phyloP scores from a whole-genome alignment of 2,113 vertebrate species.

The Apus apus region DNA sequence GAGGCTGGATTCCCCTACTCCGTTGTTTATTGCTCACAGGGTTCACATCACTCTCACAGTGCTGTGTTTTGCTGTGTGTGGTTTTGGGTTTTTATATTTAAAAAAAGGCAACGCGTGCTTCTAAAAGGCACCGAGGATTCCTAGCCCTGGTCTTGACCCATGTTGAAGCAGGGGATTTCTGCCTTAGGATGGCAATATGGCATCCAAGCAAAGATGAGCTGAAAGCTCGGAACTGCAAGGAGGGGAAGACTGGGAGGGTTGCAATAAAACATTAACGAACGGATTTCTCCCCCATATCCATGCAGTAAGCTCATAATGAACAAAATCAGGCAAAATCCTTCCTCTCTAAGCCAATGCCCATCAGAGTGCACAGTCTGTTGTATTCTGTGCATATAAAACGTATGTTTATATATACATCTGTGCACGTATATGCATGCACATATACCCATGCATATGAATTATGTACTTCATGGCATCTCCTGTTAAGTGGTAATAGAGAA shows the following conservation, averaged over 20 bases:
- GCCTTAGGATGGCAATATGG: neutral
- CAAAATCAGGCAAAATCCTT: neutral
- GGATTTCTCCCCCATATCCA: neutral
- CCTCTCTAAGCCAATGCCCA: neutral
- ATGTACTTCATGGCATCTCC: neutral
- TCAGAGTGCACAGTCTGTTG: neutral
- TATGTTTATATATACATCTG: neutral
- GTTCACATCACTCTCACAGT: conserved; percentile 12
- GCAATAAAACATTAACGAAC: neutral
- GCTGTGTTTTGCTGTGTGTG: neutral
- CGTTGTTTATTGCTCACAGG: conserved; percentile 41
- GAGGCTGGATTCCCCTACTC: neutral
- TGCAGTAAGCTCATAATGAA: neutral
- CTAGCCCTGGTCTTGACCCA: neutral
- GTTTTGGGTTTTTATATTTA: neutral
- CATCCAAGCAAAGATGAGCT: neutral
- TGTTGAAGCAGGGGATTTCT: neutral
- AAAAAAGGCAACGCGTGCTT: neutral
- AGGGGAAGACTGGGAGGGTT: neutral
- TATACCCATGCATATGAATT: neutral
- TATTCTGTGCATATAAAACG: neutral
- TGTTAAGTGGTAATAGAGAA: neutral
- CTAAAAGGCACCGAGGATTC: neutral
- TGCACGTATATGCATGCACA: neutral
- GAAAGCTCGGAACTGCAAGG: neutral